Evolutionary conservation across 2,797 vertebrate species (phyloP).

Genomic region (Enteromius viviparus): DNA sequence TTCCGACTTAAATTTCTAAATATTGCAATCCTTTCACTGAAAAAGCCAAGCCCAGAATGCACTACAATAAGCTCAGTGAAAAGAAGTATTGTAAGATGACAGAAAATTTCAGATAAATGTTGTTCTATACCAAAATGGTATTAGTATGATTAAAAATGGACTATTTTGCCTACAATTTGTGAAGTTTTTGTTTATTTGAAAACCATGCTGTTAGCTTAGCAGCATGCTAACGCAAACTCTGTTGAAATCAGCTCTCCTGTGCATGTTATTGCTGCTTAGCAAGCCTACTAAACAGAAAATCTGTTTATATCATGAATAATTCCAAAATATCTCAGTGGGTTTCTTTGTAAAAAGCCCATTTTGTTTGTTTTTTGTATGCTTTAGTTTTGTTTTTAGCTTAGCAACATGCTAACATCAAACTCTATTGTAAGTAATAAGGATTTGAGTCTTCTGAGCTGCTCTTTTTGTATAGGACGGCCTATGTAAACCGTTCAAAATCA

Average conservation of each 20-base stretch:
- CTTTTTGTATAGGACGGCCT: background rate
- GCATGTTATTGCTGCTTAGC: background rate
- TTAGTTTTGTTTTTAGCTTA: slow-evolving; percentile 15
- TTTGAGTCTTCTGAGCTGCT: background rate
- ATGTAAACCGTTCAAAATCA: background rate
- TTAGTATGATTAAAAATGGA: background rate
- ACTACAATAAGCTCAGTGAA: background rate
- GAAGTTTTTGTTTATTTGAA: background rate
- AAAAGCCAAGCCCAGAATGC: background rate
- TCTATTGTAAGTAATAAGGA: background rate
- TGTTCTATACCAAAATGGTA: background rate
- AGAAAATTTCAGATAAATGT: background rate
- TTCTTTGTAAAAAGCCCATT: background rate
- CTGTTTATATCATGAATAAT: background rate
- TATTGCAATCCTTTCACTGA: background rate
- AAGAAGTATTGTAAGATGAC: background rate
- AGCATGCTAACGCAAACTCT: background rate
- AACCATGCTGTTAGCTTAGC: background rate
- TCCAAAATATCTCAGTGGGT: background rate
- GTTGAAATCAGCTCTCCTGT: background rate
- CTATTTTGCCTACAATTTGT: background rate
- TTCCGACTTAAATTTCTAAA: background rate
- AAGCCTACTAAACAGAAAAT: background rate
- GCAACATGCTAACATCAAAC: slow-evolving; percentile 3
- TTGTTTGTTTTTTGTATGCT: background rate